These are phyloP conservation scores for Nipponacmea schrenckii DNA, from an alignment of 2,888 invertebrate genomes.

Conservation along the genomic window DNA sequence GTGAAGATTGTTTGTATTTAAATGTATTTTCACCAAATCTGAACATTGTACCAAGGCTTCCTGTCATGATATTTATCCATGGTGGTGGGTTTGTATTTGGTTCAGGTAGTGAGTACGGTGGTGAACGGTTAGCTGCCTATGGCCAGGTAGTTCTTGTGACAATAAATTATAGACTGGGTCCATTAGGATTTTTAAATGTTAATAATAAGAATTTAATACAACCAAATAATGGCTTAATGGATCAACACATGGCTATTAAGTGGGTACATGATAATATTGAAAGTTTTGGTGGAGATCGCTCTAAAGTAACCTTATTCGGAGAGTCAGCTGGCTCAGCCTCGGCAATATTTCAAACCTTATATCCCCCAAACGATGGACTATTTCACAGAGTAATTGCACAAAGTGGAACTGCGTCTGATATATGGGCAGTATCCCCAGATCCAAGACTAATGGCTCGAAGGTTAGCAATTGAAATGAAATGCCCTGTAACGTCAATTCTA, in stretches of 20 bases:
- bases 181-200: not conserved
- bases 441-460: not conserved
- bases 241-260: not conserved
- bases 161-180: not conserved
- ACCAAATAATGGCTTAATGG: not conserved
- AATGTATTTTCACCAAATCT: not conserved
- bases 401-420: not conserved
- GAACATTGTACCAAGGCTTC: not conserved
- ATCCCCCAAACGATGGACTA: not conserved
- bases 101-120: not conserved
- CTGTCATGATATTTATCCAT: not conserved
- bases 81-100: not conserved
- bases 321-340: not conserved
- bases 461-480: not conserved
- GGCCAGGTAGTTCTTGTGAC: not conserved
- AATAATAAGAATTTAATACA: not conserved
- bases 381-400: not conserved
- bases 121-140: not conserved
- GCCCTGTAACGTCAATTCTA: not conserved
- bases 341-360: not conserved
- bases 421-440: not conserved
- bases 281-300: not conserved
- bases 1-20: not conserved
- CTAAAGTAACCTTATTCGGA: not conserved
- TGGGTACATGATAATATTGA: not conserved